Conservation (phyloP, 2,113 vertebrate species). For the Gymnogyps californianus region DNA sequence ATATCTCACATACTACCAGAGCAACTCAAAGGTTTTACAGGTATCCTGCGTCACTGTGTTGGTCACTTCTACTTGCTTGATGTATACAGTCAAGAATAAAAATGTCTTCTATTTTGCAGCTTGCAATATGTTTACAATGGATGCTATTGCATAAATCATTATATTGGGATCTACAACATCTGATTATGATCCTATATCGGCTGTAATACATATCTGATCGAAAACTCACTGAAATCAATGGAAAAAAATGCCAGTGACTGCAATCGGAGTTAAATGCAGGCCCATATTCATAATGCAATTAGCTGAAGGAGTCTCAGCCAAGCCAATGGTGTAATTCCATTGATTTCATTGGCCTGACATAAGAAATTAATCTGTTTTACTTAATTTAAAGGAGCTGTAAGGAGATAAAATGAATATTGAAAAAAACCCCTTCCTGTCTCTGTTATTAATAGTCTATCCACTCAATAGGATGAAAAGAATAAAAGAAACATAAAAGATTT, state of each 20-base stretch:
- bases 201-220: not conserved
- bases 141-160: not conserved
- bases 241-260: not conserved
- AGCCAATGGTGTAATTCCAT: constrained; percentile 14
- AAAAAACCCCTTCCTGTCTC: not conserved
- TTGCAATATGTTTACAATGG: not conserved
- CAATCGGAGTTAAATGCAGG: not conserved
- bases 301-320: constrained; percentile 11
- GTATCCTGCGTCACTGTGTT: not conserved
- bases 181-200: not conserved
- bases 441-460: constrained; percentile 33
- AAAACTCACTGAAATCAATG: not conserved
- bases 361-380: constrained; percentile 50
- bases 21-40: not conserved
- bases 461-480: not conserved
- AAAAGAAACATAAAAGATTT: constrained; percentile 27
- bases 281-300: constrained; percentile 19
- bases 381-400: constrained; percentile 51
- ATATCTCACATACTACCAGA: not conserved
- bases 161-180: not conserved
- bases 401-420: constrained; percentile 22
- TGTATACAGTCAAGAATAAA: not conserved
- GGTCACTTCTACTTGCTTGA: not conserved
- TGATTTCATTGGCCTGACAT: constrained; percentile 44
- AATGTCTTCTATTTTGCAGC: not conserved